Conservation (phyloP, 37 sponge, comb jelly and placozoan genomes). For the Lycopodina hypogea region DNA sequence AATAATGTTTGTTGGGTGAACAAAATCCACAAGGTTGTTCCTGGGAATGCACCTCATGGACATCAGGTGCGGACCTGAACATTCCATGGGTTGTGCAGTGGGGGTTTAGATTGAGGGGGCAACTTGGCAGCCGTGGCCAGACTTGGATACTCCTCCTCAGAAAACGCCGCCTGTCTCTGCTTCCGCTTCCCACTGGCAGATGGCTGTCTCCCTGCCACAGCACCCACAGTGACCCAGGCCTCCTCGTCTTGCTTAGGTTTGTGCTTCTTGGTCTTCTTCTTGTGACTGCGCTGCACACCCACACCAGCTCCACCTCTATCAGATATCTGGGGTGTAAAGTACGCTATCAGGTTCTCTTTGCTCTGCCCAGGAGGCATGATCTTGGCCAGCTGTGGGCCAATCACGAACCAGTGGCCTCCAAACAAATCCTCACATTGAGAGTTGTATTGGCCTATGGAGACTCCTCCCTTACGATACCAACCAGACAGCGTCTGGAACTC, state of each 20-base stretch:
- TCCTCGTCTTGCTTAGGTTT: not conserved
- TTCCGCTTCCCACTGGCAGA: not conserved
- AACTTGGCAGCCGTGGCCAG: constrained; percentile 18
- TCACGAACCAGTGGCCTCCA: constrained; percentile 14
- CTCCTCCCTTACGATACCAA: constrained; percentile 24
- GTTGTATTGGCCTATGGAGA: constrained; percentile 28
- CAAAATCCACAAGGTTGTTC: no score
- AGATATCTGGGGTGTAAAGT: not conserved
- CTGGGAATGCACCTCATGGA: no score
- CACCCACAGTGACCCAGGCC: constrained; percentile 2
- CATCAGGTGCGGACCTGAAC: no score
- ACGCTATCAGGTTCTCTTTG: constrained; percentile 6
- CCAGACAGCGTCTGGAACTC: constrained; percentile 45
- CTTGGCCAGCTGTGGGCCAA: constrained; percentile 33
- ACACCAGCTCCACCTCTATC: not conserved
- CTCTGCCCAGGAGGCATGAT: constrained; percentile 19
- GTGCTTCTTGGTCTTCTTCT: not conserved
- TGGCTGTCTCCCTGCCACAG: not conserved
- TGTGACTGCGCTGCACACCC: not conserved
- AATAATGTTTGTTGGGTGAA: no score
- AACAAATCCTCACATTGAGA: constrained; percentile 25
- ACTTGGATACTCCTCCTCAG: constrained; percentile 49
- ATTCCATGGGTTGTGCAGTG: no score
- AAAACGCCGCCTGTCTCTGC: not conserved
- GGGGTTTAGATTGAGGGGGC: constrained; percentile 2